Evolutionary conservation across 2,113 vertebrate species (phyloP).

Genomic region (Pogonocichla stellata): DNA sequence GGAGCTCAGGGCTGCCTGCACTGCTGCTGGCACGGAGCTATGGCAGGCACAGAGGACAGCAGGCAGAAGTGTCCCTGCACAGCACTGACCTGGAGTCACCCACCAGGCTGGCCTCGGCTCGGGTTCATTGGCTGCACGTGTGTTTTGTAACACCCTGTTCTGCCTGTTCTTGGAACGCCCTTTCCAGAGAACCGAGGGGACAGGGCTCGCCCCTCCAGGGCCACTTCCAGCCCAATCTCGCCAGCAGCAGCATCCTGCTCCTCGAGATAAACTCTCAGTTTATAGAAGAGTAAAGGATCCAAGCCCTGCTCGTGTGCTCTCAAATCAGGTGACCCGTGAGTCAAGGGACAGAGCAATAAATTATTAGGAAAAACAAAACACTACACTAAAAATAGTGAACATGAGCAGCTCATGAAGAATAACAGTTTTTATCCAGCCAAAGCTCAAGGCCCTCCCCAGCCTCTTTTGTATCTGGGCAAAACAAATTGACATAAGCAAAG

Average conservation of each 20-base stretch:
- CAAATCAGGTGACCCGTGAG: not conserved
- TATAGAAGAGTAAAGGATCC: not conserved
- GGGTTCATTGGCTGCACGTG: not conserved
- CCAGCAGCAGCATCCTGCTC: not conserved
- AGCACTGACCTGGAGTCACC: conserved; percentile 29
- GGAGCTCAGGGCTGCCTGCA: not conserved
- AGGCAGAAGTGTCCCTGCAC: not conserved
- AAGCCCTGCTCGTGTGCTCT: rapidly evolving
- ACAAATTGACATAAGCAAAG: not conserved
- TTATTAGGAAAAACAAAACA: not conserved
- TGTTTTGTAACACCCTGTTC: conserved; percentile 35
- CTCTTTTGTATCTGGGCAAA: not conserved
- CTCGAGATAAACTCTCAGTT: not conserved
- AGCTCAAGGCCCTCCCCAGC: not conserved
- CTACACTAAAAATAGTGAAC: conserved; percentile 3
- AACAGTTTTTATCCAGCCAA: not conserved
- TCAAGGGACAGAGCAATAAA: not conserved
- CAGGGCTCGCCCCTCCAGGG: not conserved
- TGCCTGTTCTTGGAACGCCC: conserved; percentile 29
- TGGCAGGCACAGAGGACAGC: not conserved
- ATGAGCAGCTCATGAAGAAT: not conserved
- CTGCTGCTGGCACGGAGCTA: not conserved
- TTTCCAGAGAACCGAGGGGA: not conserved
- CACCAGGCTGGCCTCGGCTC: not conserved
- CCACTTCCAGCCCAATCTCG: not conserved